A percentile compares a stretch with the other conserved stretches of the same genome.
Conservation (phyloP, 2,888 invertebrate species). For the Microplitis deprimator region DNA sequence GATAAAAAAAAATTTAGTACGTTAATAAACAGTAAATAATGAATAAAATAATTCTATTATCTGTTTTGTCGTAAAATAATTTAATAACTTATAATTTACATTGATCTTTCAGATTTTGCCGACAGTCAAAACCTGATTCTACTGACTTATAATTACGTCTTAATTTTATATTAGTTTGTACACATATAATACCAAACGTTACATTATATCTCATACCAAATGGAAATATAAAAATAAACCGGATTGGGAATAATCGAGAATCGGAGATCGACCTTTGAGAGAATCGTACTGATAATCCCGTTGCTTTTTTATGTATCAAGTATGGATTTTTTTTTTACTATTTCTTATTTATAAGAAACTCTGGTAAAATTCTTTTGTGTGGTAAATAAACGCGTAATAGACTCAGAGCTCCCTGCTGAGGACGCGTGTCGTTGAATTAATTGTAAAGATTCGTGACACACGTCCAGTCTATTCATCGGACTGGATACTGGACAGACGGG, state of each 20-base stretch:
- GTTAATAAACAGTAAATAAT: no score
- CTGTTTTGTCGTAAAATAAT: no score
- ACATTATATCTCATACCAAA: no score
- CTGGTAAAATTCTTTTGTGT: no score
- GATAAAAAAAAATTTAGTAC: no score
- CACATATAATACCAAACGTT: no score
- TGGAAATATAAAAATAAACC: not conserved
- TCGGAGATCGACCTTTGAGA: no score
- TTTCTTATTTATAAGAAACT: not conserved
- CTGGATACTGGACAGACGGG: slow-evolving; percentile 8
- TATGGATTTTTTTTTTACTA: no score
- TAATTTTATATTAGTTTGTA: not conserved
- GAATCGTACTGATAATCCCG: no score
- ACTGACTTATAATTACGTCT: slow-evolving; percentile 10
- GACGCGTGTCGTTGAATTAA: slow-evolving; percentile 11
- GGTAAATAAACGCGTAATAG: no score
- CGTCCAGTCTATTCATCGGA: slow-evolving; percentile 12
- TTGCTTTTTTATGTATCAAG: no score
- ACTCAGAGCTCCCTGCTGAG: not conserved
- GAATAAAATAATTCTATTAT: no score
- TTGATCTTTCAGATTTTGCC: not conserved
- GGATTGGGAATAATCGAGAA: not conserved
- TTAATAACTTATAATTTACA: not conserved
- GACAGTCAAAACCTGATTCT: slow-evolving; percentile 6
- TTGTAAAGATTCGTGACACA: slow-evolving; percentile 11